Evolutionary conservation across 2,888 invertebrate genomes (phyloP).

Genomic region (Tyria jacobaeae): DNA sequence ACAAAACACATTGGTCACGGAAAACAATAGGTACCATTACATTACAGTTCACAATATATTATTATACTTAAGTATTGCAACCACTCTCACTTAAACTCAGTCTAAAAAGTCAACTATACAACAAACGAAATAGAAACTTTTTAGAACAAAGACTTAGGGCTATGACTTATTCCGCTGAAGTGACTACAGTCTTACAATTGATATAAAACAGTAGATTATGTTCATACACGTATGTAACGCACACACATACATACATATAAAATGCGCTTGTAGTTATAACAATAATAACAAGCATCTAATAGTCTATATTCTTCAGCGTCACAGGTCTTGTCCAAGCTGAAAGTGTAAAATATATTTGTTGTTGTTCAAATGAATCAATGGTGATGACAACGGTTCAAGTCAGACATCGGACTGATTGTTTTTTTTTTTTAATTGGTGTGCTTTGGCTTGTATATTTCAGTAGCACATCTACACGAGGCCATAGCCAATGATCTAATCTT

Average conservation of each 20-base stretch:
- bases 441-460: no score
- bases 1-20: conserved; percentile 70
- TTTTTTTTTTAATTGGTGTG: no score
- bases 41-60: conserved; percentile 44
- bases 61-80: conserved; percentile 53
- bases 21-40: conserved; percentile 62
- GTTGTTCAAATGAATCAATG: no score
- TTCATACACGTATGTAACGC: background rate
- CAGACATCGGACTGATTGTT: no score
- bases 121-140: conserved; percentile 12
- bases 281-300: background rate
- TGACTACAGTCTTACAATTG: background rate
- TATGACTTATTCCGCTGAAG: background rate
- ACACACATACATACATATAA: no score
- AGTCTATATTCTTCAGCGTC: background rate
- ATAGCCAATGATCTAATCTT: no score
- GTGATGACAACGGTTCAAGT: background rate
- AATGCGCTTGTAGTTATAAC: background rate
- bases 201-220: background rate
- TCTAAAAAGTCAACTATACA: conserved; percentile 33
- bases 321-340: background rate
- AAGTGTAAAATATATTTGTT: background rate
- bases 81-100: conserved; percentile 52
- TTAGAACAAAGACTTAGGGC: background rate
- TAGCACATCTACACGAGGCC: no score